Base-by-base conservation (phyloP, 2,888 invertebrate genomes). In the Lydus trimaculatus region DNA sequence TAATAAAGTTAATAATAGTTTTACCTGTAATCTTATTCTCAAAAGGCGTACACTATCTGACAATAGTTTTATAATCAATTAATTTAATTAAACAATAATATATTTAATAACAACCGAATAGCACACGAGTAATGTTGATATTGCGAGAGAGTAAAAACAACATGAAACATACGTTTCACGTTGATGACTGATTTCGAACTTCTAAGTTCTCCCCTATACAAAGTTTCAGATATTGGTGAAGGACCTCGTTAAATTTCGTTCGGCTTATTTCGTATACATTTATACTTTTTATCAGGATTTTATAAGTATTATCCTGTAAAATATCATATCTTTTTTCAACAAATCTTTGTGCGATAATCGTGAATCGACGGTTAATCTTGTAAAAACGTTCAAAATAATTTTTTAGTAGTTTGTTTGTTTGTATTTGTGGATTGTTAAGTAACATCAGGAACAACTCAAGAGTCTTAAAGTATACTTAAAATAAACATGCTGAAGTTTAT, bases 131-230 rank as follows among this genome's bases (percentile, higher is more conserved):
- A 70, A 65, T 64, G 56, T 52, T 64, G 56, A 67, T 64, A 52
- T 52, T 52, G 25, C 25, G 52, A 52, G 70, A 70, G 70, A 70
- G 65, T 63, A 56, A 25, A 58, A 59, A 65, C 67, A 70, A 66
- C 52, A 52, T 52, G 52, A 48, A 65, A 23, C 70, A 67, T 60
- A 67, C 67, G 63, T 31, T 59, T 63, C 59, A 59, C 64, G 70
- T 59, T 67, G 70, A 63, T 64, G 70, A 70, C 67, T 67, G 70
- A 70, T 67, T 70, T 31, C 15, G 17, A 31, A 65, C 60, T 65
- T 60, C 63, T 56, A 69, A 69, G 66, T 70, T 66, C 66, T 69
- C 69, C 66, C 66, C 64, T 66, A 66, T 66, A 66, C 69, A 69
- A 69, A 68, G 65, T 65, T 64, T 68, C 25, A 52, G 64, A 66